Evolutionary conservation across 2,797 vertebrate species (phyloP).

Genomic region (Gymnodraco acuticeps): DNA sequence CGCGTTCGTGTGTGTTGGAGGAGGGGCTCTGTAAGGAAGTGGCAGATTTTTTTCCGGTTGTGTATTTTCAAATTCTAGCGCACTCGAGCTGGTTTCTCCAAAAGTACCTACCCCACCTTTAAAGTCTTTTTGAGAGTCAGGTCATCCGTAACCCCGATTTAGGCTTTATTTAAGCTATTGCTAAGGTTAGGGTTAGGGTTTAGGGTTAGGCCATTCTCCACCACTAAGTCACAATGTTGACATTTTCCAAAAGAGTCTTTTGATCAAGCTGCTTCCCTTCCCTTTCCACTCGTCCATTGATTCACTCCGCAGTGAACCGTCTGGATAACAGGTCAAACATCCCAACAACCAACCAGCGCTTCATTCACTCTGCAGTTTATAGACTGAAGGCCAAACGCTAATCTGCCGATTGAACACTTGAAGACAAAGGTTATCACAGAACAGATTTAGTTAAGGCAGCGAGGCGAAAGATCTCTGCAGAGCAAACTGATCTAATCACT

Average conservation of each 20-base stretch:
- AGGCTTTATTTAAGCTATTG: conserved; percentile 2
- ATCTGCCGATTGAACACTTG: conserved; percentile 77
- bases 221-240: background rate
- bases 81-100: too few relatives aligned
- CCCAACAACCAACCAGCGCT: conserved; percentile 19
- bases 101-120: too few relatives aligned
- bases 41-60: too few relatives aligned
- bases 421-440: conserved; percentile 81
- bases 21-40: too few relatives aligned
- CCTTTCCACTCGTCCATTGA: conserved; percentile 5
- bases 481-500: conserved; percentile 79
- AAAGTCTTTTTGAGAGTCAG: too few relatives aligned
- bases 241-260: background rate
- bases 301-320: conserved; percentile 24
- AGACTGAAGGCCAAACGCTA: conserved; percentile 72
- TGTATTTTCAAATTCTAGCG: too few relatives aligned
- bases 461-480: conserved; percentile 69
- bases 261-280: background rate
- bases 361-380: conserved; percentile 56
- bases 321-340: background rate
- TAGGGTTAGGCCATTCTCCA: background rate
- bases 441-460: conserved; percentile 76
- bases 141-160: too few relatives aligned
- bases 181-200: background rate
- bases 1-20: too few relatives aligned